Evolutionary conservation across 2,113 vertebrate genomes (phyloP).

Genomic region (Centropristis striata): DNA sequence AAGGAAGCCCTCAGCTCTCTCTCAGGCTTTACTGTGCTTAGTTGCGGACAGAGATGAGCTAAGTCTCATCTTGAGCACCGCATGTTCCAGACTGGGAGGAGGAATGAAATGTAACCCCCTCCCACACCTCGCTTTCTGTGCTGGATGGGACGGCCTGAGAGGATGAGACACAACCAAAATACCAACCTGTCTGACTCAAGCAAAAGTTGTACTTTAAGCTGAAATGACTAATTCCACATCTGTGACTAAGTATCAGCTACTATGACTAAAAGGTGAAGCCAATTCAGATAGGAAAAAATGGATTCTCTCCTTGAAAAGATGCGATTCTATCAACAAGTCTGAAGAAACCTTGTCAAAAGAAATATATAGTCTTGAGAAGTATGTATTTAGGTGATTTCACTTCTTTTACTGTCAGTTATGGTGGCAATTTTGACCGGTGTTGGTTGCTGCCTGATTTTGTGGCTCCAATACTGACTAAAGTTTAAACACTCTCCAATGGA

Average conservation of each 20-base stretch:
- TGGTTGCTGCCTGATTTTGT: background rate
- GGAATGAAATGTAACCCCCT: conserved; percentile 20
- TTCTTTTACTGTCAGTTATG: background rate
- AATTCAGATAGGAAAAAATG: background rate
- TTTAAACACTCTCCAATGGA: too few relatives aligned
- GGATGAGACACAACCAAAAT: background rate
- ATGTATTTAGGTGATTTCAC: background rate
- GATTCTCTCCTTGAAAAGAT: background rate
- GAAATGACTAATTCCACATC: background rate
- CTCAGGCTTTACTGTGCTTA: conserved; percentile 52
- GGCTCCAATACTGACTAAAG: background rate
- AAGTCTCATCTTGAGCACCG: conserved; percentile 41
- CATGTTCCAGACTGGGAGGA: conserved; percentile 36
- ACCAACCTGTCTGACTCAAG: background rate
- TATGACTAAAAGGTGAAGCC: background rate
- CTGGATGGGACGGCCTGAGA: conserved; percentile 1
- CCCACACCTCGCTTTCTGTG: background rate
- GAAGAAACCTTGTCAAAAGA: background rate
- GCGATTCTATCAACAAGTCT: background rate
- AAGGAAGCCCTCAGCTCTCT: conserved; percentile 52
- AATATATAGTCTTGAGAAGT: background rate
- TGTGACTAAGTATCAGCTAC: background rate
- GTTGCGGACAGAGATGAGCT: conserved; percentile 47
- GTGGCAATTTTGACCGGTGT: background rate
- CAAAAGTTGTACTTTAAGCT: background rate